A percentile compares a stretch with the other conserved stretches of the same genome.
phyloP scores from a whole-genome alignment of 2,888 invertebrate genomes.

The Sphaerophoria taeniata region DNA sequence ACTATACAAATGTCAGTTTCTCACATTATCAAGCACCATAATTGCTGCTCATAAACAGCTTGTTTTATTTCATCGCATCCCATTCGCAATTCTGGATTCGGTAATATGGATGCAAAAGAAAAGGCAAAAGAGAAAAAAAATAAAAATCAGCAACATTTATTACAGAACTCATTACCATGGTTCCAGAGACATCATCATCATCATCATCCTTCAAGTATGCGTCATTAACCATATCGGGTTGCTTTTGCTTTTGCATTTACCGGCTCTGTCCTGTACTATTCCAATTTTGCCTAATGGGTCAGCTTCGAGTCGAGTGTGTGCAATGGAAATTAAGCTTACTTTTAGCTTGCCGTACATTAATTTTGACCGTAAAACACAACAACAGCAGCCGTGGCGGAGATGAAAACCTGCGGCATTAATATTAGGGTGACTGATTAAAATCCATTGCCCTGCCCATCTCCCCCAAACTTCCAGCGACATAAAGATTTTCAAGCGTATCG shows the following conservation, averaged over 20 bases:
- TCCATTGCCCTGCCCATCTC: constrained; percentile 23
- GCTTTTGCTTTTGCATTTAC: background rate
- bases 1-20: constrained; percentile 50
- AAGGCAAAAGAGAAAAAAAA: constrained; percentile 28
- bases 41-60: constrained; percentile 70
- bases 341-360: background rate
- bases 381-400: constrained; percentile 41
- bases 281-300: constrained; percentile 63
- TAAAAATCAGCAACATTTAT: constrained; percentile 54
- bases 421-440: constrained; percentile 70
- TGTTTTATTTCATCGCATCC: constrained; percentile 52
- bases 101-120: background rate
- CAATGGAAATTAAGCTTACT: constrained; percentile 56
- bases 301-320: constrained; percentile 18
- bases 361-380: constrained; percentile 46
- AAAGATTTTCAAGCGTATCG: constrained; percentile 1
- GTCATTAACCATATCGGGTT: constrained; percentile 54
- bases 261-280: background rate
- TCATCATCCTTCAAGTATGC: constrained; percentile 46
- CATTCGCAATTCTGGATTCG: background rate
- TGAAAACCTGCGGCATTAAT: constrained; percentile 55
- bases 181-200: constrained; percentile 22
- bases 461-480: background rate
- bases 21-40: constrained; percentile 59
- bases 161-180: constrained; percentile 67